Base-by-base conservation (phyloP, 2,888 invertebrate genomes). In the Caenorhabditis sp. region DNA sequence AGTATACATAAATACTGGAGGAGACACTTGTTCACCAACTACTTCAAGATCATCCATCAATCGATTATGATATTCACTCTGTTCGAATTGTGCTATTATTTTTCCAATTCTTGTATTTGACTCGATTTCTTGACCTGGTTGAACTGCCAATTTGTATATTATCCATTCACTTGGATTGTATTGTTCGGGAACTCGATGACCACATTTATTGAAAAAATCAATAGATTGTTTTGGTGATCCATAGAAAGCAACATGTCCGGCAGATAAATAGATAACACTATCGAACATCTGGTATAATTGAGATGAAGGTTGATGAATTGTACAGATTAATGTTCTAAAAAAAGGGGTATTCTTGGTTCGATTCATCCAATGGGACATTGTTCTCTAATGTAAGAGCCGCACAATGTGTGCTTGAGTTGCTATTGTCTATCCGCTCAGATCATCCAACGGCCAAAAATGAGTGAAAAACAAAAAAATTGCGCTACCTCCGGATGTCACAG, bases 101-200 rank as follows among this genome's bases (percentile, higher is more conserved):
- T 62, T 10, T 27, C 60, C 27, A 26, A 72, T 67, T 31, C 72
- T 51, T 0, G 51, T 36, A 49, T 58, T 57, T 5, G 72, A 67
- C 31, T 63, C 49, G 1, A 19, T 58, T 24, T 66, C 63, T 54
- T 69, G 62, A 19, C 79, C 78, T 27, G 84, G 81, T 17, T 81
- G 78, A 3, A 95, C 92, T 0, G 95, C 94, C 78, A 96, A 89
- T 2, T 93, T 91, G 87, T 95, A 93, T 58, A 96, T 93, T 89
- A 93, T 95, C 89, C 93, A 94, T 89, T 97, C 96, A 0, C 95
- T 95, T 1, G 95, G 95, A 88, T 95, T 95, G 89, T 93, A 95
- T 88, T 94, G 94, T 3, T 91, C 91, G 0, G 95, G 95, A 87
- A 89, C 88, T 1, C 81, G 81, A 62, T 86, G 79, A 19, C 88